phyloP scores from a whole-genome alignment of 2,888 invertebrate species.

The Sarcophaga carnaria region DNA sequence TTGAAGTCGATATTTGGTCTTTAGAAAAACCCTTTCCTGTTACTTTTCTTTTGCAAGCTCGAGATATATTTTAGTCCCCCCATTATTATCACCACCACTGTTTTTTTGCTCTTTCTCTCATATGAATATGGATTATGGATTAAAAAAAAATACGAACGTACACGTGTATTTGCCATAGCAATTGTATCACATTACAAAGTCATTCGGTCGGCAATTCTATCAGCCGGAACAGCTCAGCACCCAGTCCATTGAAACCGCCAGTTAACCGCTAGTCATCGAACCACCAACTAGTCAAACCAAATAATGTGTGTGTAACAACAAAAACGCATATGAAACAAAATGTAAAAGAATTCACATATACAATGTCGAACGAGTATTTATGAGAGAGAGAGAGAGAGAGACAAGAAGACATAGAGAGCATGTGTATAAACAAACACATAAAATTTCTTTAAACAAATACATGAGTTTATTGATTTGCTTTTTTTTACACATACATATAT shows the following conservation, averaged over 20 bases:
- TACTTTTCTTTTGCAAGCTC: too few relatives aligned
- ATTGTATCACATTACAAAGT: conserved; percentile 28
- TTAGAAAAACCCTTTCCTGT: too few relatives aligned
- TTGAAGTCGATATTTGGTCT: too few relatives aligned
- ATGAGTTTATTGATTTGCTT: too few relatives aligned
- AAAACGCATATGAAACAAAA: conserved; percentile 3
- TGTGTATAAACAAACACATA: background rate
- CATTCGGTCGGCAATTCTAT: background rate
- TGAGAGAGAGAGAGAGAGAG: too few relatives aligned
- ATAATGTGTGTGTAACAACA: conserved; percentile 3
- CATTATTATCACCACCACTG: background rate
- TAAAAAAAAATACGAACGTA: background rate
- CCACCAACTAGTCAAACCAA: conserved; percentile 30
- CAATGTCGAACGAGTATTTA: conserved; percentile 25
- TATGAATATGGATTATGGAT: background rate
- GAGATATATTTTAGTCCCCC: too few relatives aligned
- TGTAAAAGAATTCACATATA: conserved; percentile 41
- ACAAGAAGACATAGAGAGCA: background rate
- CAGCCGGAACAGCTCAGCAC: conserved; percentile 9
- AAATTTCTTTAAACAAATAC: too few relatives aligned
- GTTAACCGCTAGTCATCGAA: background rate
- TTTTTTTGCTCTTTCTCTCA: background rate
- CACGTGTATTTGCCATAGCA: conserved; percentile 39
- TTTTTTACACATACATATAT: background rate
- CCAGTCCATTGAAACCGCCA: background rate